These are phyloP conservation scores for Caenorhabditis zanzibari DNA, from an alignment of 2,888 invertebrate species.

Conservation along the genomic window DNA sequence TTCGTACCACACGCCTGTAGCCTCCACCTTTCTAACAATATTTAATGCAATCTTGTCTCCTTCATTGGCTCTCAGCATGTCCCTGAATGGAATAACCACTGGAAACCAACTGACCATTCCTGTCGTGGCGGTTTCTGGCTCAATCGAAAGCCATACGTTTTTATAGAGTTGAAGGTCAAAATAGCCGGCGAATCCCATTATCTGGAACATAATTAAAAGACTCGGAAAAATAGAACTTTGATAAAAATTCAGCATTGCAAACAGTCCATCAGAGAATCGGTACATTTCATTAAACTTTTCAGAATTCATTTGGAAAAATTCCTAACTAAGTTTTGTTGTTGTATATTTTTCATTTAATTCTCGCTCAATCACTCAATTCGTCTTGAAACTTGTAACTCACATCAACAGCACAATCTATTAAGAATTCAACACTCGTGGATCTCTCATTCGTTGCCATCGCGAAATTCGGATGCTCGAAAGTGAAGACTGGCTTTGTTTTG, in stretches of 20 bases:
- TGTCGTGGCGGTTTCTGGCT: constrained; percentile 91
- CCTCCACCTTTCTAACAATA: constrained; percentile 76
- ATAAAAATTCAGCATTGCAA: too few species aligned
- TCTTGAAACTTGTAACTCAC: constrained; percentile 45
- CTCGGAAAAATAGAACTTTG: too few species aligned
- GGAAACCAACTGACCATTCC: constrained; percentile 99
- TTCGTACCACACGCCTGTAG: constrained; percentile 83
- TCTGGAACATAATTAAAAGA: too few species aligned
- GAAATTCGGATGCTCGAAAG: constrained; percentile 93
- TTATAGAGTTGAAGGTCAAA: constrained; percentile 93
- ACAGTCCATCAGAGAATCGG: too few species aligned
- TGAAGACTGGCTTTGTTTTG: constrained; percentile 87
- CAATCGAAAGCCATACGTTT: constrained; percentile 89
- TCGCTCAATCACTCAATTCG: background rate
- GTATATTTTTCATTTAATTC: background rate
- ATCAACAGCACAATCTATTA: constrained; percentile 63
- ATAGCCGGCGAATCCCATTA: constrained; percentile 93
- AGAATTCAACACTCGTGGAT: constrained; percentile 51
- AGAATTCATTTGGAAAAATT: too few species aligned
- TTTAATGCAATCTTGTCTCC: constrained; percentile 71
- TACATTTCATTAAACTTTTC: too few species aligned
- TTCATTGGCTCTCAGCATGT: constrained; percentile 71
- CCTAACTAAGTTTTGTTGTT: background rate
- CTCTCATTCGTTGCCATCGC: constrained; percentile 79
- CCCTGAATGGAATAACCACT: constrained; percentile 90